These are phyloP conservation scores for Coelinius sp. DNA, from an alignment of 2,888 invertebrate genomes.

Conservation along the genomic window DNA sequence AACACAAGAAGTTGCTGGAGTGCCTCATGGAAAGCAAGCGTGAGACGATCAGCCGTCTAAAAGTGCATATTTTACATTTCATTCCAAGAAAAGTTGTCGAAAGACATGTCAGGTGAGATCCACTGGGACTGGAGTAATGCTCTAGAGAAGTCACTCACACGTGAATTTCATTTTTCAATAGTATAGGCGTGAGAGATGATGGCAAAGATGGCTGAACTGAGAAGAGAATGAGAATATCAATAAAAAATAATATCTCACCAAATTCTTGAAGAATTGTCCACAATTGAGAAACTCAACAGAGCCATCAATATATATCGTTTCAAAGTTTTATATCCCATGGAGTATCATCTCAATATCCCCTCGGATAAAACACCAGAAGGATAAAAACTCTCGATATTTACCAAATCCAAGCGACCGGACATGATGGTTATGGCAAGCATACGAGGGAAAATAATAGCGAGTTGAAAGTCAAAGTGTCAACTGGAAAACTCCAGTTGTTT, in stretches of 20 bases:
- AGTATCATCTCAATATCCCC: too few species aligned
- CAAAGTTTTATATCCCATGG: too few species aligned
- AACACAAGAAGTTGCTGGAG: slow-evolving; percentile 1
- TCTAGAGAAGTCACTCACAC: neutral
- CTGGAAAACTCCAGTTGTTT: neutral
- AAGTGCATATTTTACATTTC: slow-evolving; percentile 36
- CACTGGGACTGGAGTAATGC: neutral
- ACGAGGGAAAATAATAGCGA: neutral
- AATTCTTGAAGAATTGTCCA: too few species aligned
- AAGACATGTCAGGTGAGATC: neutral
- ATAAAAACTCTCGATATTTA: neutral
- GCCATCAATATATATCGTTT: too few species aligned
- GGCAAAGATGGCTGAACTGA: neutral
- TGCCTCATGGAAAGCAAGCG: slow-evolving; percentile 20
- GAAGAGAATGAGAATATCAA: too few species aligned
- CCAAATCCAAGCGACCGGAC: neutral
- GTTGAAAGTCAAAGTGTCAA: slow-evolving; percentile 24
- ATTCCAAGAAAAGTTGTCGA: slow-evolving; percentile 23
- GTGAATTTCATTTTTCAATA: neutral
- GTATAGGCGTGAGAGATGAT: too few species aligned
- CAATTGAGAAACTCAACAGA: too few species aligned
- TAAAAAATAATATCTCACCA: too few species aligned
- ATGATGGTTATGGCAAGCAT: neutral
- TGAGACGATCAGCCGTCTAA: slow-evolving; percentile 32
- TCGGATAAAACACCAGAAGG: too few species aligned